phyloP scores from a whole-genome alignment of 1,140 invertebrate genomes.

The Halyomorpha halys region DNA sequence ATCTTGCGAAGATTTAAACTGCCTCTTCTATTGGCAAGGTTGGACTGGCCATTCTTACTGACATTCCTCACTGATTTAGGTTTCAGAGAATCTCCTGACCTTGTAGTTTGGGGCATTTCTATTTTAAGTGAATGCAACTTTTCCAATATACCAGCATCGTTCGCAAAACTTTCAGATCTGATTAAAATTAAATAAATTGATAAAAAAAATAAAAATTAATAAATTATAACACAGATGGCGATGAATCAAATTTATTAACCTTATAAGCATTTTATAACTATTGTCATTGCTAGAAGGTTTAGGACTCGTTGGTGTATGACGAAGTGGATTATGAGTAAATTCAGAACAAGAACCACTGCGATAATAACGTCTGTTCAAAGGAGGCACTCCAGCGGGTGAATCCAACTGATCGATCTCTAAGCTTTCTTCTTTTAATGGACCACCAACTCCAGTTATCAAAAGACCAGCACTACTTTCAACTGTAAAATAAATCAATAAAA shows the following conservation, averaged over 20 bases:
- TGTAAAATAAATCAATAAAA: conserved; percentile 30
- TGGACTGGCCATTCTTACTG: not conserved
- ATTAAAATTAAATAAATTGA: conserved; percentile 25
- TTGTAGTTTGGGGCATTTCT: conserved; percentile 16
- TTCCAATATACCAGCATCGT: conserved; percentile 60
- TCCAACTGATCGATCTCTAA: conserved; percentile 27
- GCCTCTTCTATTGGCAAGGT: conserved; percentile 20
- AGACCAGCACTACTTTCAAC: conserved; percentile 50
- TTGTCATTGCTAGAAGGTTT: conserved; percentile 21
- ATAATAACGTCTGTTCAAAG: conserved; percentile 14
- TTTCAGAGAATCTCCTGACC: not conserved
- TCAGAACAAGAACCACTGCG: conserved; percentile 33
- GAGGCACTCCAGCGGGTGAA: not conserved
- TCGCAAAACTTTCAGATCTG: conserved; percentile 61
- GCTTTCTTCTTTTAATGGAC: conserved; percentile 24
- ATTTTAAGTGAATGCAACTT: conserved; percentile 46
- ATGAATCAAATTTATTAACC: conserved; percentile 4
- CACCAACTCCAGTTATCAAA: conserved; percentile 40
- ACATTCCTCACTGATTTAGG: not conserved
- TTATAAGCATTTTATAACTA: conserved; percentile 22
- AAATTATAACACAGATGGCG: not conserved
- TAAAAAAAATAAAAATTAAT: not conserved
- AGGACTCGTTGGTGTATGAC: conserved; percentile 23
- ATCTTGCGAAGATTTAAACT: conserved; percentile 28
- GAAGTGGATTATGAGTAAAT: conserved; percentile 24